Evolutionary conservation across 2,888 invertebrate species (phyloP).

Genomic region (Hemithea aestivaria): DNA sequence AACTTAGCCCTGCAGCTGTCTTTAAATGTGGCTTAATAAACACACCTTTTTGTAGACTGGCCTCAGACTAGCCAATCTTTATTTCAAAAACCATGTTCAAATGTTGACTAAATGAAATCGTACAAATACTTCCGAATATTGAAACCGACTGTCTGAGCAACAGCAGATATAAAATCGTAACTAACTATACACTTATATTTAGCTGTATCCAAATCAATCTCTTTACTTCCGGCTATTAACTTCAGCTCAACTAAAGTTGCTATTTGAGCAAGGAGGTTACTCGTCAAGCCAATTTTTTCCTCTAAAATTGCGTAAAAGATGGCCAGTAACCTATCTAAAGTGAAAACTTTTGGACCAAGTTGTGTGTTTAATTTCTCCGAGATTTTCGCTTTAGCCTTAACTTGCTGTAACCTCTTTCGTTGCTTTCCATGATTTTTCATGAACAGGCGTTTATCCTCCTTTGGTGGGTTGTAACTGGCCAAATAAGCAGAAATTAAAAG

Average conservation of each 20-base stretch:
- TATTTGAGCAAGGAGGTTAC: constrained; percentile 92
- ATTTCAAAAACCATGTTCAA: no score
- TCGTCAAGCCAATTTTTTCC: constrained; percentile 90
- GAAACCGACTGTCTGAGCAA: constrained; percentile 88
- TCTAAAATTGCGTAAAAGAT: constrained; percentile 94
- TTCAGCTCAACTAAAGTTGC: constrained; percentile 91
- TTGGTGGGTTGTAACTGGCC: constrained; percentile 94
- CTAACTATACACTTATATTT: constrained; percentile 93
- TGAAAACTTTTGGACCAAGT: constrained; percentile 90
- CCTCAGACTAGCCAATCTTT: no score
- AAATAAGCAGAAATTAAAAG: constrained; percentile 93
- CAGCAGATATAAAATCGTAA: constrained; percentile 87
- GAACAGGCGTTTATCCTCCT: constrained; percentile 92
- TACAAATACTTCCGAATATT: constrained; percentile 87
- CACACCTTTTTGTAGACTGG: no score
- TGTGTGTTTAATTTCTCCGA: constrained; percentile 81
- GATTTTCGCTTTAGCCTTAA: constrained; percentile 80
- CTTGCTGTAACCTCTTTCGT: constrained; percentile 81
- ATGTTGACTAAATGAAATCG: constrained; percentile 81
- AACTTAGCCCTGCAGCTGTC: no score
- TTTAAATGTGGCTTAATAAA: no score
- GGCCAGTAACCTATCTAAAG: constrained; percentile 88
- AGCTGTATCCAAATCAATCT: constrained; percentile 86
- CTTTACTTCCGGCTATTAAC: constrained; percentile 85
- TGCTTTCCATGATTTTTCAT: constrained; percentile 88